Percentiles rank a stretch among this genome's conserved stretches.
Conservation (phyloP, 2,113 vertebrate genomes). For the Eonycteris spelaea region DNA sequence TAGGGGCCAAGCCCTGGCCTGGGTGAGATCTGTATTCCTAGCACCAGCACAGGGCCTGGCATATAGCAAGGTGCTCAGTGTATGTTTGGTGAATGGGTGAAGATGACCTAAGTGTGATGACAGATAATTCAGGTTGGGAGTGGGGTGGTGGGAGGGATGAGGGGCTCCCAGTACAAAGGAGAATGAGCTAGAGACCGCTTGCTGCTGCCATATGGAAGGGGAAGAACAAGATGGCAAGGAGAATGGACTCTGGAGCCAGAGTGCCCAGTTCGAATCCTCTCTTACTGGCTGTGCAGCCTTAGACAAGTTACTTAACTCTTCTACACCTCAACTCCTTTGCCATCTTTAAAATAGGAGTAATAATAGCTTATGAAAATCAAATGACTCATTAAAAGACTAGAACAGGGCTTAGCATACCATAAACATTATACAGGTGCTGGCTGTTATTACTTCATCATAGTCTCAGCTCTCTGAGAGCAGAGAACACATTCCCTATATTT, state of each 20-base stretch:
- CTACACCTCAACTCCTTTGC: not conserved
- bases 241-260: not conserved
- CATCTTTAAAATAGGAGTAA: conserved; percentile 12
- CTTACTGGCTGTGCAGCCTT: not conserved
- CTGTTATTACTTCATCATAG: not conserved
- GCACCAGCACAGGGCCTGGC: not conserved
- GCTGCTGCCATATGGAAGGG: too few species aligned
- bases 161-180: not conserved
- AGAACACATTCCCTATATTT: not conserved
- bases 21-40: not conserved
- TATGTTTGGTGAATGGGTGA: conserved; percentile 16
- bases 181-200: not conserved
- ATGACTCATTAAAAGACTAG: not conserved
- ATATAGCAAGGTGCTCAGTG: not conserved
- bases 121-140: not conserved
- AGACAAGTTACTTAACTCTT: not conserved
- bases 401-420: not conserved
- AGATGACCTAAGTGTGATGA: not conserved
- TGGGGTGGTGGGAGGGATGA: not conserved
- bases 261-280: not conserved
- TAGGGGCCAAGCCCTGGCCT: not conserved
- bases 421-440: conserved; percentile 1
- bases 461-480: not conserved
- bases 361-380: not conserved
- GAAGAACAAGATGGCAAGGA: not conserved